Base-by-base conservation (phyloP, 1,140 invertebrate species). In the Antheraea mylitta region DNA sequence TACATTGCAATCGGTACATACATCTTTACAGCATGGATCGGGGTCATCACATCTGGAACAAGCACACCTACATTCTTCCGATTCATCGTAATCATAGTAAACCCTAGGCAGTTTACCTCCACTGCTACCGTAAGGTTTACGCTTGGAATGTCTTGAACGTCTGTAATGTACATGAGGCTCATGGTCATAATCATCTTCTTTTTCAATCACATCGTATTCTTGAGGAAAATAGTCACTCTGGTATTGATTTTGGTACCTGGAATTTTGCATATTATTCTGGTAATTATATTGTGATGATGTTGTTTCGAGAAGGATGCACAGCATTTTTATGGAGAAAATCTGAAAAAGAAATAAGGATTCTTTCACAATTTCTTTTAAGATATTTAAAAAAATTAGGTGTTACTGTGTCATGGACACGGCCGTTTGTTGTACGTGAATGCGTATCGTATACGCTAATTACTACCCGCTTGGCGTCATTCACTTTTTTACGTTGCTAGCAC, bases 51-150 rank as follows among this genome's bases (percentile, higher is more conserved):
- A 84, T 13, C 71, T 71, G 18, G 64, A 67, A 63, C 86, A 86
- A 0, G 68, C 67, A 59, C 86, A 88, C 18, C 36, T 64, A 58
- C 80, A 81, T 59, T 81, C 77, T n/a, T 70, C 64, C 3, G 76
- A 77, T 19, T 82, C 74, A 7, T 64, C 68, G 19, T 75, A 77
- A 8, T 78, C 73, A 8, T 80, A 68, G 38, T 42, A 6, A 48
- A 59, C 11, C 59, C 53, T 62, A 18, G 67, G 45, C n/a, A 64
- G 16, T 13, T 16, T 63, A 0, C 48, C 67, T 16, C 45, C 61
- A 58, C 48, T 64, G 22, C 10, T 69, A 45, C 16, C 61, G 61
- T 64, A 63, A 7, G 19, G 61, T 63, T 18, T 63, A 8, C 61
- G 61, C n/a, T 63, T 18, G 11, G 45, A 42, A 18, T 48, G 38